Evolutionary conservation across 2,113 vertebrate genomes (phyloP), one percentile per base, ranked within the genome.

Genomic region (Acrocephalus kingi): DNA sequence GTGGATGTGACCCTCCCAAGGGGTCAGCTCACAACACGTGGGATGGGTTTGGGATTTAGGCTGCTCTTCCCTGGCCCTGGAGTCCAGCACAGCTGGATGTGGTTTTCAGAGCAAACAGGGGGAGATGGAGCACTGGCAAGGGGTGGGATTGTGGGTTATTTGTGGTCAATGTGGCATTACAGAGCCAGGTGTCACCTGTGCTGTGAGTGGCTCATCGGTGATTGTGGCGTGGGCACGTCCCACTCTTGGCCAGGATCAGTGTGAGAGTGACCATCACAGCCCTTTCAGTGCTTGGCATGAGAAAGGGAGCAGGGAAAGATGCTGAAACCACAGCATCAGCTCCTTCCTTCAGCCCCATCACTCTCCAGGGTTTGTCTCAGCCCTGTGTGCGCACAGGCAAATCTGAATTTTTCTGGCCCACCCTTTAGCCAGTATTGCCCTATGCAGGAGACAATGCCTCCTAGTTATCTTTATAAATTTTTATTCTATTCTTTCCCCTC

Each of bases 181-280:
- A 84, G 58, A 79, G 20, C 19, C 68, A 78, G 25, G 37, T 48
- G 43, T 6, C 83, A 56, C 54, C 52, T 31, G 37, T 0, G 0
- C 21, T 0, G 0, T 15, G 14, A 79, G 59, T 11, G 61, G 51
- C 16, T 73, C 14, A 12, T 46, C 33, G 3, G 17, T 23, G 49
- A 30, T 64, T 17, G 10, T 0, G 1, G 14, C 0, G 0, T 9
- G 39, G 23, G 3, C 7, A 2, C 1, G 0, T 30, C 25, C 61
- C 76, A 31, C 20, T 16, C 51, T 31, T 52, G 4, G 0, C 27
- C 72, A 66, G 33, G 33, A 27, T 15, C 18, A 4, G 5, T 0
- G 1, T 15, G 15, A 41, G 21, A 28, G 17, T 11, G 33, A 10
- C 24, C 82, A 27, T 2, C 51, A 23, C 25, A 20, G 31, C 48